Percentiles rank a stretch among this genome's conserved stretches.
Conservation (phyloP, 2,113 vertebrate species). For the Apeltes quadracus region DNA sequence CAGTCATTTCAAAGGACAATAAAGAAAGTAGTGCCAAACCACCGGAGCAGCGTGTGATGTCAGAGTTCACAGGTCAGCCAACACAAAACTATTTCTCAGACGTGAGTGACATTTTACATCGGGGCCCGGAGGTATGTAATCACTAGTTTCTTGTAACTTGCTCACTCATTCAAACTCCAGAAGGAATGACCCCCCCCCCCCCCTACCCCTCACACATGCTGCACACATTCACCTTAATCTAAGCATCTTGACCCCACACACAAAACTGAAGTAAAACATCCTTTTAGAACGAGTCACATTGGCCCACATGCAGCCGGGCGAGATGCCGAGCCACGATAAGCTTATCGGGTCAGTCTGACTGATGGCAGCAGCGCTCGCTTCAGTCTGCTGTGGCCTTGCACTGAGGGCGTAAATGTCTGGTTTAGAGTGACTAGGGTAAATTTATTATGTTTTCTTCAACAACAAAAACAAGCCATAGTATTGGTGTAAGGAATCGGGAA, state of each 20-base stretch:
- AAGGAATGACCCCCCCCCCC: background rate
- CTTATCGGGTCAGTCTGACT: conserved; percentile 21
- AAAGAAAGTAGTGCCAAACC: conserved; percentile 24
- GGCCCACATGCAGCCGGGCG: conserved; percentile 41
- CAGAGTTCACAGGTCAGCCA: conserved; percentile 38
- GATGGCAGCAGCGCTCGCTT: conserved; percentile 11
- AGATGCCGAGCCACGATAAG: conserved; percentile 23
- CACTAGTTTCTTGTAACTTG: conserved; percentile 41
- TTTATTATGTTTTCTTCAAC: too few species aligned
- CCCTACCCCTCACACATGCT: conserved; percentile 1
- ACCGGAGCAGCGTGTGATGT: conserved; percentile 39
- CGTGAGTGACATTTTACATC: conserved; percentile 60
- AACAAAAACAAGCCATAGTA: too few species aligned
- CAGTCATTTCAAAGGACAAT: conserved; percentile 11
- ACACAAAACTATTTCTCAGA: conserved; percentile 33
- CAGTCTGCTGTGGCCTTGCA: conserved; percentile 12
- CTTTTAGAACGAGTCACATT: conserved; percentile 54
- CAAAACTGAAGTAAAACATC: conserved; percentile 47
- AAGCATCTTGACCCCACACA: conserved; percentile 46
- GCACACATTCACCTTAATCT: conserved; percentile 54
- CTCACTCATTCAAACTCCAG: conserved; percentile 27
- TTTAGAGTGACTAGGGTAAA: background rate
- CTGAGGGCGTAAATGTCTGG: background rate
- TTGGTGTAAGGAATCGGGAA: too few species aligned
- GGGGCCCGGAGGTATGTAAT: conserved; percentile 41